Conservation (phyloP, 2,888 invertebrate species). For the Metalampra italica region DNA sequence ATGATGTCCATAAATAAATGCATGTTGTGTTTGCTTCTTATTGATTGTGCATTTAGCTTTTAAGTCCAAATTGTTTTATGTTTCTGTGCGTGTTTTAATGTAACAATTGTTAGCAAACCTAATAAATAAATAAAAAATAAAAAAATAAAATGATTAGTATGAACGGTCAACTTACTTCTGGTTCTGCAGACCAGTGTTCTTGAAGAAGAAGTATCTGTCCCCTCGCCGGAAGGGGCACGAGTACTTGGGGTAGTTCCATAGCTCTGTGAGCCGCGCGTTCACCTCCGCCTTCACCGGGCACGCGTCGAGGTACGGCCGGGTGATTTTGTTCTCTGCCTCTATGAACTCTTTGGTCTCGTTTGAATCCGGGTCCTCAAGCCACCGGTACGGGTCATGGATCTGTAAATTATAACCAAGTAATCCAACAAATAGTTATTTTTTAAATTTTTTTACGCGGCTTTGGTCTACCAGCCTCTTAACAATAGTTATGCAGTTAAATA, state of each 20-base stretch:
- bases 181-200: conserved; percentile 97
- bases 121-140: no score
- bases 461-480: no score
- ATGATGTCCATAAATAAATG: no score
- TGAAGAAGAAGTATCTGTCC: conserved; percentile 91
- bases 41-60: no score
- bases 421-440: no score
- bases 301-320: conserved; percentile 89
- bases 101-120: no score
- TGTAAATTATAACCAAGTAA: conserved; percentile 41
- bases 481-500: no score
- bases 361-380: conserved; percentile 97
- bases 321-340: conserved; percentile 92
- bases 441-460: no score
- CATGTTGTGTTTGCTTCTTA: no score
- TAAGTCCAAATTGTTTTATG: no score
- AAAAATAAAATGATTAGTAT: no score
- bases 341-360: conserved; percentile 94
- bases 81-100: no score
- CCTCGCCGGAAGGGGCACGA: conserved; percentile 92
- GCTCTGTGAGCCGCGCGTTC: conserved; percentile 87
- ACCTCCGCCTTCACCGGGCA: conserved; percentile 86
- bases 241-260: conserved; percentile 98
- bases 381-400: conserved; percentile 95
- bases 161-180: conserved; percentile 84